Base-by-base conservation (phyloP, 2,888 invertebrate genomes). In the Synanthedon myopaeformis region DNA sequence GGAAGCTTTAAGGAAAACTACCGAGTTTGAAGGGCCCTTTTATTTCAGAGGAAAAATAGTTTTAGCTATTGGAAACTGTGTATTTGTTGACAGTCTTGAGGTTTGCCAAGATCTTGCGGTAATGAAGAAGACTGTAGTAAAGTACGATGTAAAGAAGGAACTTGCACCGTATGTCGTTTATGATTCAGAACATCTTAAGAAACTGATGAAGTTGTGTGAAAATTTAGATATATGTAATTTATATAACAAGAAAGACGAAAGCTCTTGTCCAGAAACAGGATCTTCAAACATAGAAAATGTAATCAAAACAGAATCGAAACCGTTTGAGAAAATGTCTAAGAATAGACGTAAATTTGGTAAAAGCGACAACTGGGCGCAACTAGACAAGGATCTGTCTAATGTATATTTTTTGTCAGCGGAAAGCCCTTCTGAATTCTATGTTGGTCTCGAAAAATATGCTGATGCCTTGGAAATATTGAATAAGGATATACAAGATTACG, bases 81-180 rank as follows among this genome's bases (percentile, higher is more conserved):
- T 94, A 42, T 92, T 93, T 87, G 78, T 94, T 1, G 89, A 92
- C 53, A 90, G 91, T 3, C 69, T 93, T 45, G 89, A 90, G 65
- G 82, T 89, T 35, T 88, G 90, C 56, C 88, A 89, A 58, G 82
- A 89, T 55, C 72, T 92, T 19, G 69, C 80, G 0, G 74, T 84
- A 3, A 60, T 82, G 2, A 84, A 89, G 23, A 81, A 89, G 61
- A 73, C 78, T 0, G 86, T 91, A 4, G 85, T 89, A 3, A 88
- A 87, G 58, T 75, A 87, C 41, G 88, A 90, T 61, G 74, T 93
- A 11, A 89, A 88, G 58, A 74, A 79, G 13, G 80, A 89, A 59
- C 74, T 93, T 23, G 66, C 76, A 10, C 72, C 75, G 49, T 78
- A 84, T 56, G 82, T 79, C 3, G 63, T 74, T 49, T 51, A 57